Conservation (phyloP, 2,113 vertebrate genomes). For the Orycteropus afer region DNA sequence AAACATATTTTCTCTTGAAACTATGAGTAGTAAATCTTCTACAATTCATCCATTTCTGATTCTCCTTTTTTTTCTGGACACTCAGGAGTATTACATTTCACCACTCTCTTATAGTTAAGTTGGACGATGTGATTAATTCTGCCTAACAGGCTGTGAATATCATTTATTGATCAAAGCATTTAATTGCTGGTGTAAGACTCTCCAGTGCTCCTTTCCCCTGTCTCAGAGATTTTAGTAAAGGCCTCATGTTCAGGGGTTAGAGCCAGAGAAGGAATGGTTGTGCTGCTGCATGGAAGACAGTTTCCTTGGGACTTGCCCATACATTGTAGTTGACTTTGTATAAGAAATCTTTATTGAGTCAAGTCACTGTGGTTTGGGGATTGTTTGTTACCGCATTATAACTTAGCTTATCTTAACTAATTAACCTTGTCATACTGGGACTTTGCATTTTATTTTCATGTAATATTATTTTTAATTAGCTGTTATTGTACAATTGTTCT, state of each 20-base stretch:
- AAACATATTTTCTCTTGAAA: not conserved
- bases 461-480: not conserved
- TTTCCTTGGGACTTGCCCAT: not conserved
- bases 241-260: not conserved
- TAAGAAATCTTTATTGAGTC: not conserved
- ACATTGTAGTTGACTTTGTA: not conserved
- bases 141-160: not conserved
- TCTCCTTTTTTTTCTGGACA: not conserved
- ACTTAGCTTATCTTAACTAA: not conserved
- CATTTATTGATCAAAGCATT: not conserved
- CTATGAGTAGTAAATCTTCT: not conserved
- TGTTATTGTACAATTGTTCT: not conserved
- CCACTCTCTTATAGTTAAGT: not conserved
- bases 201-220: not conserved
- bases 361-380: not conserved
- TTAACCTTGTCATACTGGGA: not conserved
- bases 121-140: not conserved
- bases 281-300: not conserved
- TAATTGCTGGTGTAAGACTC: not conserved
- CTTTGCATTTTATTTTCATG: conserved; percentile 9
- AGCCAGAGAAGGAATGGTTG: not conserved
- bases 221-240: not conserved
- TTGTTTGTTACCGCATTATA: not conserved
- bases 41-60: not conserved
- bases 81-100: not conserved